phyloP scores from a whole-genome alignment of 2,797 vertebrate species.

The Hoplostethus atlanticus region DNA sequence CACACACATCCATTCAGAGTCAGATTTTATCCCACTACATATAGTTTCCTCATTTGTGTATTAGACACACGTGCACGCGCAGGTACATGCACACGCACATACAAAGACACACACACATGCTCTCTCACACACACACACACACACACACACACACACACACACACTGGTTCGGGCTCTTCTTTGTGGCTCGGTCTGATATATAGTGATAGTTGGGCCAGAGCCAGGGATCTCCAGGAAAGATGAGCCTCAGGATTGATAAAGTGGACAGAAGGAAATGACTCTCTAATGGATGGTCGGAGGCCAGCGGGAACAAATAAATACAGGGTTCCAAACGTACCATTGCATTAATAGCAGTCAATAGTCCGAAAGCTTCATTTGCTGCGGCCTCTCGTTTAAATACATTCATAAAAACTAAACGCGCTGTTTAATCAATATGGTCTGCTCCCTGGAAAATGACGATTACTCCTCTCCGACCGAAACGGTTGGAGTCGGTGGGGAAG shows the following conservation, averaged over 20 bases:
- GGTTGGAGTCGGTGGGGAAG: conserved; percentile 20
- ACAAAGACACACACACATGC: conserved; percentile 4
- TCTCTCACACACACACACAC: not conserved
- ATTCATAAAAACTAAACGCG: conserved; percentile 63
- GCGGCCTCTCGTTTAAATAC: conserved; percentile 60
- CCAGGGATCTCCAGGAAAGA: conserved; percentile 69
- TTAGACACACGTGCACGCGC: not conserved
- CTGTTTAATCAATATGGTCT: conserved; percentile 67
- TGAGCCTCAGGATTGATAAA: conserved; percentile 69
- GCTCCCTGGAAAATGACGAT: conserved; percentile 59
- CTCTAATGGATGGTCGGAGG: conserved; percentile 66
- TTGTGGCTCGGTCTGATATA: conserved; percentile 51
- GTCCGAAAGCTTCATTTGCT: conserved; percentile 68
- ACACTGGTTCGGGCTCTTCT: conserved; percentile 14
- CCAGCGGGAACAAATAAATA: conserved; percentile 66
- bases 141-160: conserved; percentile 18
- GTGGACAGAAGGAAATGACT: conserved; percentile 69
- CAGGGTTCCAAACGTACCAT: conserved; percentile 46
- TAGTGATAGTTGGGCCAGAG: conserved; percentile 44
- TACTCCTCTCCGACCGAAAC: conserved; percentile 44
- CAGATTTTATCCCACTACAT: not conserved
- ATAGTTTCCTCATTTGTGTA: not conserved
- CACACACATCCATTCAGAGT: conserved; percentile 13
- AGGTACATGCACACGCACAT: not conserved
- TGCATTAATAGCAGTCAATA: conserved; percentile 67